Evolutionary conservation across 2,888 invertebrate species (phyloP), one percentile per base, ranked within the genome.

Genomic region (Pseudococcus jackbeardsleyi): DNA sequence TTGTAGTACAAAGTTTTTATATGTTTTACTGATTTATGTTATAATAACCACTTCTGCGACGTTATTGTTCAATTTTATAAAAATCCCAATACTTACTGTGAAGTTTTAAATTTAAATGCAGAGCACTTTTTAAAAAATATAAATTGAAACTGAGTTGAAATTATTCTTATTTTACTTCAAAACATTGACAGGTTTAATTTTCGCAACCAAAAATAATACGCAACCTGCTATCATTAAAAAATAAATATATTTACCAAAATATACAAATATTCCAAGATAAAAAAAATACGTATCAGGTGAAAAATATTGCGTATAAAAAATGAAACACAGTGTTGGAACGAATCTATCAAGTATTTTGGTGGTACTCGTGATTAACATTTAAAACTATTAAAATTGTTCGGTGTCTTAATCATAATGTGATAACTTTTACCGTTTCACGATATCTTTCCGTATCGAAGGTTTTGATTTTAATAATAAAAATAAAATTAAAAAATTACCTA

Each of bases 181-280:
- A 12, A 50, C 17, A 15, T 12, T 17, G 50, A 33, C 26, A 3
- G 3, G 26, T 50, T 50, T 0, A 17, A 50, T 12, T 50, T 50
- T 50, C 17, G n/a, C 19, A n/a, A 8, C 3, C n/a, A 59, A 59
- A 59, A 59, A 26, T 33, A 72, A 9, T 1, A 2, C 22, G n/a
- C 17, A 11, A 17, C n/a, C 22, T 6, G 22, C 5, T 72, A 72
- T 72, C 68, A 15, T n/a, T 42, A 33, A 42, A 79, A 33, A 42
- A 79, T 77, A 64, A 64, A 22, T 79, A 26, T 79, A 79, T 79
- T 79, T 42, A 79, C 79, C 22, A 79, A 79, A 79, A 79, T 79
- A 79, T 19, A 42, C 42, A 42, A 79, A n/a, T 79, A 79, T 33
- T 79, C 5, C 46, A 79, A 79, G 17, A 79, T 19, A 11, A 79